Conservation (phyloP, 1,140 invertebrate genomes). For the Tenebrio molitor region DNA sequence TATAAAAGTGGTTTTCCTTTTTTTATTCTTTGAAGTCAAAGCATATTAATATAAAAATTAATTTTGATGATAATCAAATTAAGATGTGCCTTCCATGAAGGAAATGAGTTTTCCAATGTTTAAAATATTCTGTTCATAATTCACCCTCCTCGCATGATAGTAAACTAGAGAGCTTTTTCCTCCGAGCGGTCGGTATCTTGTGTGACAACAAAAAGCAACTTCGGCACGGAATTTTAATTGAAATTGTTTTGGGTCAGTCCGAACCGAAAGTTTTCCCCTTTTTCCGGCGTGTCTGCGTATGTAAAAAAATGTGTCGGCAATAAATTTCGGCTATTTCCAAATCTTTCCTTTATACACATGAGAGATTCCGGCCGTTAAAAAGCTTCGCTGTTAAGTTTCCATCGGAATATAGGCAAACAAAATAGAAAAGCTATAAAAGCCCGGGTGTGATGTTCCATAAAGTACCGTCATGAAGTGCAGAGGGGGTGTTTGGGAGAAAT, state of each 20-base stretch:
- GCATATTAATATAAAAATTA: no score
- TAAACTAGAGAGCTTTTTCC: no score
- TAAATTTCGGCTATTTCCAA: conserved; percentile 19
- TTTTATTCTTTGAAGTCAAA: no score
- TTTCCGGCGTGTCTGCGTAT: background rate
- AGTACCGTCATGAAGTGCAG: conserved; percentile 37
- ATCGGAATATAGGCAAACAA: conserved; percentile 42
- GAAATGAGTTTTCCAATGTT: no score
- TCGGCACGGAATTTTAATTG: conserved; percentile 8
- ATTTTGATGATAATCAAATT: no score
- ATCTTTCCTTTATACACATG: conserved; percentile 25
- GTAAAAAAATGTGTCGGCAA: conserved; percentile 24
- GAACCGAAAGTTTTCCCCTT: background rate
- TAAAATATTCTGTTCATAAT: no score
- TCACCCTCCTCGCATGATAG: no score
- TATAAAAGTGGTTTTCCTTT: no score
- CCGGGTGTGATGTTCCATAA: conserved; percentile 36
- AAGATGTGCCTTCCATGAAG: no score
- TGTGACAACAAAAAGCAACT: background rate
- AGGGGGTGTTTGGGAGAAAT: conserved; percentile 44
- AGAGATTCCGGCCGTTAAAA: conserved; percentile 27
- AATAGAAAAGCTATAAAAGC: conserved; percentile 49
- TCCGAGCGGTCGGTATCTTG: conserved; percentile 7
- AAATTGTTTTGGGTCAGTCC: conserved; percentile 17
- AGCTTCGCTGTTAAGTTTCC: conserved; percentile 33